phyloP scores from a whole-genome alignment of 2,797 vertebrate species.

The Miichthys miiuy region DNA sequence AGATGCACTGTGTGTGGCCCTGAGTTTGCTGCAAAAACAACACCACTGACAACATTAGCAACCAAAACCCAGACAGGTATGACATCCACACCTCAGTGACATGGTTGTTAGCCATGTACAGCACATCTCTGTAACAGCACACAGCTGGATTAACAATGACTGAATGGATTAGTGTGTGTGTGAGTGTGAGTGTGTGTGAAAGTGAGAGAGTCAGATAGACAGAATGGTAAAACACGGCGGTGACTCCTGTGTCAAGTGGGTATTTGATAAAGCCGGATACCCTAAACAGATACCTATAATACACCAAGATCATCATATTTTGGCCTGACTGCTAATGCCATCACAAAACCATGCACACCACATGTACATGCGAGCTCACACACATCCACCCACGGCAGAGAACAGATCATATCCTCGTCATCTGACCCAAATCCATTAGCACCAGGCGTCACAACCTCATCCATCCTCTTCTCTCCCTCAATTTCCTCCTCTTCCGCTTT shows the following conservation, averaged over 20 bases:
- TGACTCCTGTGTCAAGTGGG: constrained; percentile 69
- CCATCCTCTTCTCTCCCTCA: constrained; percentile 25
- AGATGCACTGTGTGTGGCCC: not conserved
- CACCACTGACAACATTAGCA: constrained; percentile 18
- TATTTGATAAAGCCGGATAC: constrained; percentile 74
- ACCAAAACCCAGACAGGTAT: constrained; percentile 50
- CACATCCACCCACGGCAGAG: not conserved
- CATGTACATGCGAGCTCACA: constrained; percentile 18
- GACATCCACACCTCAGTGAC: constrained; percentile 52
- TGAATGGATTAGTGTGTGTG: constrained; percentile 70
- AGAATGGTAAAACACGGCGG: constrained; percentile 57
- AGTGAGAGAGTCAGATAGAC: constrained; percentile 41
- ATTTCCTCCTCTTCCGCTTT: constrained; percentile 20
- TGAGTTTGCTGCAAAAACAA: not conserved
- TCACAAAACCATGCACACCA: constrained; percentile 43
- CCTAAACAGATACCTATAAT: constrained; percentile 71
- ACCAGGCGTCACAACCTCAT: constrained; percentile 41
- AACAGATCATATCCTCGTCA: constrained; percentile 42
- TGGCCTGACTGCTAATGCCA: constrained; percentile 51
- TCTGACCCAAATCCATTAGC: constrained; percentile 66
- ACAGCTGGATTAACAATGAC: constrained; percentile 78
- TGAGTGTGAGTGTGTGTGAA: constrained; percentile 18
- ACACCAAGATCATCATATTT: constrained; percentile 67
- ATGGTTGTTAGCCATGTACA: constrained; percentile 54
- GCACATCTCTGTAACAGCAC: constrained; percentile 52